Base-by-base conservation (phyloP, 2,113 vertebrate genomes). In the Elgaria multicarinata region DNA sequence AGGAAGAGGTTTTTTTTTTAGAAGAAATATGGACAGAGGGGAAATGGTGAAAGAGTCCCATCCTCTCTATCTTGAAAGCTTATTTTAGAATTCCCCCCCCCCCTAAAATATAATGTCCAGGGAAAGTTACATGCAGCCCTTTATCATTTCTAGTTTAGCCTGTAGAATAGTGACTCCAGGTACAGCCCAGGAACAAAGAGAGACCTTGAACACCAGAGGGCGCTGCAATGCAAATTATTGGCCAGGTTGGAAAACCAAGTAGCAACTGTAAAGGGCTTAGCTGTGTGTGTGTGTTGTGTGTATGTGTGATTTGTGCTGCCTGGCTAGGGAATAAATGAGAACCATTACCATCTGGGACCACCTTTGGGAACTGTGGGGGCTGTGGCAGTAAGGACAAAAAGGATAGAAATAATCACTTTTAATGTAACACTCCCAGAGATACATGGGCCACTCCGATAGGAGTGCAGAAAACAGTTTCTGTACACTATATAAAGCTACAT, bases 191-290 rank as follows among this genome's bases (percentile, higher is more conserved):
- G 13, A 64, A 12, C 8, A 74, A 64, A 46, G 55, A 71, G 39
- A 67, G 28, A 14, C 28, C 33, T 22, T 64, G 44, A 67, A 5
- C 89, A 90, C 89, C 71, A 90, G 58, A 69, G 85, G 90, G 71
- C 14, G 14, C 71, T 69, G 20, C 9, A 77, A 83, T 53, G 36
- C 79, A 69, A 87, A 76, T 44, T 33, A 76, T 55, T 87, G 18
- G 3, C 42, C 12, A 18, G 26, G 24, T 50, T 46, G 26, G 10
- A 50, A 42, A 39, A 39, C 50, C 22, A 22, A 36, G n/a, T 14
- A 72, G 31, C 20, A 39, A 39, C 13, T 6, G 53, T 18, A 31
- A 2, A 42, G 10, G 36, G 2, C 12, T 26, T 74, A 12, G 53
- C 67, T 42, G 24, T 14, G 74, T 39, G 18, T 31, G 4, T 62